Evolutionary conservation across 35 echinoderm and acorn worm species (phyloP).

Genomic region (Heliocidaris tuberculata): DNA sequence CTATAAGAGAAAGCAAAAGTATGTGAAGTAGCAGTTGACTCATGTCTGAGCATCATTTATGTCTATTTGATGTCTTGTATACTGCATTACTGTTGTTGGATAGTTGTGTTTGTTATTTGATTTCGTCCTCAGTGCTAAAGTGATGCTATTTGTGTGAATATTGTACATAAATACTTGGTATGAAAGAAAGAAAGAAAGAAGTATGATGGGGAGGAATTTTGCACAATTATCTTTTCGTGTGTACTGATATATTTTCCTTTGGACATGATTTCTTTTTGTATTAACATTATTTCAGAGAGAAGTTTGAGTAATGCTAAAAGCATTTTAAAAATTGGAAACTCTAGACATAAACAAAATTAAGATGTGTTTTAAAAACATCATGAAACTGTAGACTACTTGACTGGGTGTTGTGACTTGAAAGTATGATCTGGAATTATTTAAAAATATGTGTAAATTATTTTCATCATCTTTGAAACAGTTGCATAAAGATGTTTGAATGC

Average conservation of each 20-base stretch:
- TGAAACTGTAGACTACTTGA: not conserved
- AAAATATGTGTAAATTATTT: not conserved
- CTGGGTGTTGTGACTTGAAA: not conserved
- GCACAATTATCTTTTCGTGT: not conserved
- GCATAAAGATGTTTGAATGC: not conserved
- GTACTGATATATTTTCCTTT: not conserved
- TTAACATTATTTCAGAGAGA: not conserved
- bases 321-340: not conserved
- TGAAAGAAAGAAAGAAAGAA: not conserved
- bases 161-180: slow-evolving; percentile 8
- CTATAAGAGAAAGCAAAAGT: no score
- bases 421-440: not conserved
- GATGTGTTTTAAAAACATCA: slow-evolving; percentile 10
- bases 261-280: not conserved
- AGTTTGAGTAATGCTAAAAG: not conserved
- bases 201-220: not conserved
- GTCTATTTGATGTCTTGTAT: no score
- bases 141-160: not conserved
- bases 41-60: no score
- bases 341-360: not conserved
- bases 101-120: slow-evolving; percentile 1
- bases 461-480: not conserved
- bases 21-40: no score
- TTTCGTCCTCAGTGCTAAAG: not conserved
- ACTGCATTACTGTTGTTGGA: not conserved